Evolutionary conservation across 2,113 vertebrate genomes (phyloP).

Genomic region (Corythoichthys intestinalis): DNA sequence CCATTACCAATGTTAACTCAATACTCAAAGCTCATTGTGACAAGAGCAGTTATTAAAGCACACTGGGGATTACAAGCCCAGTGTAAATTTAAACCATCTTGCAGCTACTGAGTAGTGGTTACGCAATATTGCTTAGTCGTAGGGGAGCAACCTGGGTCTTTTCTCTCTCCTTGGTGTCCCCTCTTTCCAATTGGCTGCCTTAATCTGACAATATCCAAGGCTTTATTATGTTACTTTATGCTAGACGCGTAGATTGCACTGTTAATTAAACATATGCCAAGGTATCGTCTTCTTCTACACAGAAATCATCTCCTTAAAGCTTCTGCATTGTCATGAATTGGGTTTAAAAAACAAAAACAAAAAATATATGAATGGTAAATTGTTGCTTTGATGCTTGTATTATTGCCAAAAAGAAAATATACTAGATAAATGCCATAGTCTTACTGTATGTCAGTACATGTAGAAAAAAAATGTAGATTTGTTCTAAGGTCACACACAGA

Average conservation of each 20-base stretch:
- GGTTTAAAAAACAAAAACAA: constrained; percentile 4
- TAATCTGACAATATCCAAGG: constrained; percentile 31
- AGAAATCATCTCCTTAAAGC: constrained; percentile 14
- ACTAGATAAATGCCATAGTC: neutral
- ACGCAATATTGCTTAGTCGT: constrained; percentile 44
- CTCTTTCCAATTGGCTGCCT: constrained; percentile 39
- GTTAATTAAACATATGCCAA: constrained; percentile 45
- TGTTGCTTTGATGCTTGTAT: neutral
- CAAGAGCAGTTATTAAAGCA: constrained; percentile 35
- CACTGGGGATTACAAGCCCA: constrained; percentile 35
- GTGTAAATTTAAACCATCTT: constrained; percentile 55
- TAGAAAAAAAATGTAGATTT: constrained; percentile 39
- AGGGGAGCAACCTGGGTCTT: constrained; percentile 51
- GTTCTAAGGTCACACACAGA: constrained; percentile 29
- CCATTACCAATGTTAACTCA: constrained; percentile 27
- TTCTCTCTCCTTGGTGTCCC: constrained; percentile 26
- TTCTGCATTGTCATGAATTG: neutral
- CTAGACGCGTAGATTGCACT: constrained; percentile 44
- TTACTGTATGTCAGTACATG: neutral
- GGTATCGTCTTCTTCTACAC: constrained; percentile 26
- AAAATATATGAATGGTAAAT: neutral
- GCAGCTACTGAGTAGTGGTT: constrained; percentile 47
- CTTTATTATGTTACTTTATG: constrained; percentile 48
- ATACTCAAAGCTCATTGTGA: constrained; percentile 18
- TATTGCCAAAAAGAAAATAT: neutral